phyloP scores from a whole-genome alignment of 2,797 vertebrate genomes.

The Falco biarmicus region DNA sequence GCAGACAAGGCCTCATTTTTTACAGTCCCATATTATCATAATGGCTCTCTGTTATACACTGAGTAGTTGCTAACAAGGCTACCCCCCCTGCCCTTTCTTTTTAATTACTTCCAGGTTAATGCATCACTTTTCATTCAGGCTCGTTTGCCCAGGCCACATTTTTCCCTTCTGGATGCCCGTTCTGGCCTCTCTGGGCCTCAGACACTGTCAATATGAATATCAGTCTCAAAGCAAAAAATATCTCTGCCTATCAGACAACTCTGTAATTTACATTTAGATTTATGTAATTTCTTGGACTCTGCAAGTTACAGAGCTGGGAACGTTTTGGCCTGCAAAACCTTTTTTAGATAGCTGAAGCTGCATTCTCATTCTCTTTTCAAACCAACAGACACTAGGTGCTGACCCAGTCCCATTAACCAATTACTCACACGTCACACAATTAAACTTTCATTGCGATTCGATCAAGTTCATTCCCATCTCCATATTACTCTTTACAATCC shows the following conservation, averaged over 20 bases:
- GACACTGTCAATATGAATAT: constrained; percentile 56
- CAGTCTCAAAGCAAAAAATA: constrained; percentile 55
- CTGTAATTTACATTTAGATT: constrained; percentile 77
- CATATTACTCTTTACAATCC: constrained; percentile 63
- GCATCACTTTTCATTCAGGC: background rate
- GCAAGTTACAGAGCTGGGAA: constrained; percentile 71
- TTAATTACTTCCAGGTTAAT: constrained; percentile 68
- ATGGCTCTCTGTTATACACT: constrained; percentile 31
- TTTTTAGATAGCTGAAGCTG: constrained; percentile 74
- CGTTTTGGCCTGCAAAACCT: constrained; percentile 70
- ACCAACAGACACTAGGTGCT: constrained; percentile 63
- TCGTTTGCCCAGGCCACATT: constrained; percentile 21
- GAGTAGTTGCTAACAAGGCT: constrained; percentile 47
- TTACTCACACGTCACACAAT: constrained; percentile 74
- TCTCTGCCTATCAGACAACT: constrained; percentile 65
- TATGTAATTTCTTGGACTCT: constrained; percentile 76
- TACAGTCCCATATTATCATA: constrained; percentile 49
- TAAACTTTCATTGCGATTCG: constrained; percentile 72
- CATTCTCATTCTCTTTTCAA: constrained; percentile 72
- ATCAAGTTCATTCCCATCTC: constrained; percentile 62
- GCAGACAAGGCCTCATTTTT: constrained; percentile 50
- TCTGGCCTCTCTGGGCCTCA: constrained; percentile 46
- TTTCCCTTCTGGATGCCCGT: background rate
- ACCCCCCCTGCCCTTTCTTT: constrained; percentile 53
- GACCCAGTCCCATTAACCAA: constrained; percentile 76